These are phyloP conservation scores for Helobdella robusta DNA, from an alignment of 2,888 invertebrate genomes.

Conservation along the genomic window DNA sequence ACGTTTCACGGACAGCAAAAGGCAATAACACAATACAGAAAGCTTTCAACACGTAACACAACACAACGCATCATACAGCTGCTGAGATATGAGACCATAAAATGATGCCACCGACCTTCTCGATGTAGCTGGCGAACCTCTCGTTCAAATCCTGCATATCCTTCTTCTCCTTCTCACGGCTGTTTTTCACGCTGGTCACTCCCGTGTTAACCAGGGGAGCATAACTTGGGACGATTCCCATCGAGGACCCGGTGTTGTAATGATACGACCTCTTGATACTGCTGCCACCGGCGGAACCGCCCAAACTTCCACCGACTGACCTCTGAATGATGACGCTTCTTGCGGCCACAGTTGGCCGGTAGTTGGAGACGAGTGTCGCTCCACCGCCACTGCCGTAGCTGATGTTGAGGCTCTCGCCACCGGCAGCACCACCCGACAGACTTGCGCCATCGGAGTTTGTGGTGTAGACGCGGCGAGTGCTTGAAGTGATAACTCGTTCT, in stretches of 20 bases:
- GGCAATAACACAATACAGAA: no score
- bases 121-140: conserved; percentile 23
- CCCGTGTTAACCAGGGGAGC: conserved; percentile 17
- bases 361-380: neutral
- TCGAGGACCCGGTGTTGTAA: neutral
- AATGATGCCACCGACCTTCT: conserved; percentile 10
- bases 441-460: no score
- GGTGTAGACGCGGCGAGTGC: conserved; percentile 11
- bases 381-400: neutral
- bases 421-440: no score
- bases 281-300: conserved; percentile 35
- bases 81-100: no score
- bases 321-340: conserved; percentile 31
- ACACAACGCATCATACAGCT: no score
- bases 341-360: conserved; percentile 28
- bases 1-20: no score
- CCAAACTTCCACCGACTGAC: neutral
- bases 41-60: no score
- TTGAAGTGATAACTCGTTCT: conserved; percentile 9
- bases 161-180: conserved; percentile 19
- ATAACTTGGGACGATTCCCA: conserved; percentile 6
- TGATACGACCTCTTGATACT: conserved; percentile 41
- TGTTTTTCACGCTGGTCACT: conserved; percentile 11
- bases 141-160: conserved; percentile 27
- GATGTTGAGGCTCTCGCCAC: no score